These are phyloP conservation scores for Rhynchophorus ferrugineus DNA, from an alignment of 1,140 invertebrate species.

Conservation along the genomic window DNA sequence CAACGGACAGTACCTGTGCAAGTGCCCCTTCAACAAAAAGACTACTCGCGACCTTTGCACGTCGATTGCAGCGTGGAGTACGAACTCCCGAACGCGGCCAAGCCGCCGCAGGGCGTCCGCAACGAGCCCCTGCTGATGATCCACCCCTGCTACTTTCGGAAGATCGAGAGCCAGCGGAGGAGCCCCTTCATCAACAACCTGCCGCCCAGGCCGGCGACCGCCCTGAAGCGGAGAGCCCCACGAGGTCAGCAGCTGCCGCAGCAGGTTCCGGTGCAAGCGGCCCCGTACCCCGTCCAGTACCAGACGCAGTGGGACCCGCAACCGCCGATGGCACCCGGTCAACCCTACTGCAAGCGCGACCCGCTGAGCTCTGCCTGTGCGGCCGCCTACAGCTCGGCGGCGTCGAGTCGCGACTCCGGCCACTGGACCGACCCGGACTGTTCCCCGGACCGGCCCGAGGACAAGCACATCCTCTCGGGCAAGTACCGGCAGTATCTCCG, in stretches of 20 bases:
- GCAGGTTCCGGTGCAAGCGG: constrained; percentile 39
- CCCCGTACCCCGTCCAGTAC: constrained; percentile 40
- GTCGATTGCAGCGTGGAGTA: constrained; percentile 81
- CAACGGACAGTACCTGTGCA: constrained; percentile 32
- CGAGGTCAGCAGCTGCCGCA: constrained; percentile 31
- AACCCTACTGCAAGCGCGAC: constrained; percentile 31
- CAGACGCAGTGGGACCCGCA: constrained; percentile 39
- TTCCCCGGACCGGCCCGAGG: constrained; percentile 37
- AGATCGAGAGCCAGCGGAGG: constrained; percentile 66
- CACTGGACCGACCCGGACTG: constrained; percentile 38
- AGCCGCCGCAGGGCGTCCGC: constrained; percentile 66
- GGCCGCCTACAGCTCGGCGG: constrained; percentile 24
- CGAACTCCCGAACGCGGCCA: constrained; percentile 72
- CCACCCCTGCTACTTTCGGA: constrained; percentile 75
- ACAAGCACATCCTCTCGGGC: constrained; percentile 45
- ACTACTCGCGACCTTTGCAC: constrained; percentile 70
- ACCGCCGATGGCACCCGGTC: constrained; percentile 42
- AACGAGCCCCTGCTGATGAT: constrained; percentile 74
- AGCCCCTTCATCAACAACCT: constrained; percentile 69
- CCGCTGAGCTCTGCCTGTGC: constrained; percentile 29
- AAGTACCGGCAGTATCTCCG: constrained; percentile 49
- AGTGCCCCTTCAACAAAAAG: constrained; percentile 49
- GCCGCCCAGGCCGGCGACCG: constrained; percentile 42
- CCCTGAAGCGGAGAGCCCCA: constrained; percentile 32
- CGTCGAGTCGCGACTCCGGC: constrained; percentile 31